Conservation (phyloP, 1,140 invertebrate genomes). For the Ceratosolen fusciceps region DNA sequence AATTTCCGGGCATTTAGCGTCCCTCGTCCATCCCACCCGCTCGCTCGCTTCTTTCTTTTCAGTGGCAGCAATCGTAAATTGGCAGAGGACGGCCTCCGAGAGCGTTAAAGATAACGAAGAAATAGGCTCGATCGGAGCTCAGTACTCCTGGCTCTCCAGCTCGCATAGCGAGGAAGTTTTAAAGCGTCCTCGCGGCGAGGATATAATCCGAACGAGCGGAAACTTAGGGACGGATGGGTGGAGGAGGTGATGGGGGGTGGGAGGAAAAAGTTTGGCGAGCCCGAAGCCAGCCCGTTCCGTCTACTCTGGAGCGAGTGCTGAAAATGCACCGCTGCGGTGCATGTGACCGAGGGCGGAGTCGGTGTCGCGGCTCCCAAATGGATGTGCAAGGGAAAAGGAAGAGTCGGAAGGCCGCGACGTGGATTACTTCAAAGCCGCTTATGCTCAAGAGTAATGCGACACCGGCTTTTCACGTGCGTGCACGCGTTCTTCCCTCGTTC, state of each 20-base stretch:
- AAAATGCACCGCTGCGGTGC: not conserved
- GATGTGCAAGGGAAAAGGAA: not conserved
- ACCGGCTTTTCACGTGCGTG: conserved; percentile 37
- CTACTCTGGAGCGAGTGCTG: not conserved
- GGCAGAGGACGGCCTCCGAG: too few species aligned
- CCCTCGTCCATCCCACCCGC: not conserved
- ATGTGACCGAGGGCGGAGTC: not conserved
- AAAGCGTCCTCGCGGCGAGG: not conserved
- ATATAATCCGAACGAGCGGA: not conserved
- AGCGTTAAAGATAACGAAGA: not conserved
- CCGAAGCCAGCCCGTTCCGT: not conserved
- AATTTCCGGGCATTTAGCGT: too few species aligned
- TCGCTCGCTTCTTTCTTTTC: too few species aligned
- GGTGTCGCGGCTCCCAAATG: not conserved
- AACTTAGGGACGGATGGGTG: too few species aligned
- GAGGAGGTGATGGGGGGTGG: too few species aligned
- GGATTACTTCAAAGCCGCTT: conserved; percentile 50
- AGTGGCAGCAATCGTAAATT: too few species aligned
- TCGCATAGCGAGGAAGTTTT: not conserved
- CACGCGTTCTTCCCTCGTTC: conserved; percentile 35
- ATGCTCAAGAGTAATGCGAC: conserved; percentile 44
- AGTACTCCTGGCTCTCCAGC: too few species aligned
- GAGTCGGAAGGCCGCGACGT: not conserved
- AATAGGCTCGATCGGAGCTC: too few species aligned
- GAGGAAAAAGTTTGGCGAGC: not conserved